phyloP scores from a whole-genome alignment of 2,113 vertebrate species.

The Ophthalmolycus amberensis region DNA sequence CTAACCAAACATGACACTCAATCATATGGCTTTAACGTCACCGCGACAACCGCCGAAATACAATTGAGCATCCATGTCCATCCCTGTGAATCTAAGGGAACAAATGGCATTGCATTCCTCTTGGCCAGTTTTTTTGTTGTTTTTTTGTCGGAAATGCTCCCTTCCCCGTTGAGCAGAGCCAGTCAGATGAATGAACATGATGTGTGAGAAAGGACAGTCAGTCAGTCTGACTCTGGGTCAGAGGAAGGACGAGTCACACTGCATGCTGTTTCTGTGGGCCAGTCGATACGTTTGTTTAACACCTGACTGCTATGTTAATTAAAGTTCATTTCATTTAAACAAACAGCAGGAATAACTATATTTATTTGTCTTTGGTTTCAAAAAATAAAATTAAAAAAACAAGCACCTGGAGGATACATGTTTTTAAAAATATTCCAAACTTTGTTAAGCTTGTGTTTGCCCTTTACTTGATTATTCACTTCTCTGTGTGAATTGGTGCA shows the following conservation, averaged over 20 bases:
- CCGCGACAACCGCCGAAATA: background rate
- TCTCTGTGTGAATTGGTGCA: background rate
- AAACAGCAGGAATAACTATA: background rate
- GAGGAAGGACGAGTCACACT: background rate
- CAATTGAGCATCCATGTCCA: constrained; percentile 35
- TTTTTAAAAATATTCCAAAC: background rate
- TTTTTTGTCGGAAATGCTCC: background rate
- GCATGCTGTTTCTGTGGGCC: background rate
- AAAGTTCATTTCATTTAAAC: background rate
- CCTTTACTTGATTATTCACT: background rate
- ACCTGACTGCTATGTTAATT: constrained; percentile 2
- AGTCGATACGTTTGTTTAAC: constrained; percentile 25
- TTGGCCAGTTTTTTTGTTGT: constrained; percentile 24
- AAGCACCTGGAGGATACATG: background rate
- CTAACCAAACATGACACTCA: constrained; percentile 23
- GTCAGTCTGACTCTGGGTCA: constrained; percentile 9
- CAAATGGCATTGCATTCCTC: constrained; percentile 45
- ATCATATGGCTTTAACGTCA: constrained; percentile 14
- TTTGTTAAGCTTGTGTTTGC: background rate
- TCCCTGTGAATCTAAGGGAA: constrained; percentile 43
- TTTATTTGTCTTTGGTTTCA: background rate
- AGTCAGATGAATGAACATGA: constrained; percentile 35
- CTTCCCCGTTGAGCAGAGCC: constrained; percentile 20
- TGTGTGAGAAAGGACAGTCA: background rate
- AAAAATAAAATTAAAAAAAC: too few species aligned